Base-by-base conservation (phyloP, 2,797 vertebrate genomes). In the Lerista edwardsae region DNA sequence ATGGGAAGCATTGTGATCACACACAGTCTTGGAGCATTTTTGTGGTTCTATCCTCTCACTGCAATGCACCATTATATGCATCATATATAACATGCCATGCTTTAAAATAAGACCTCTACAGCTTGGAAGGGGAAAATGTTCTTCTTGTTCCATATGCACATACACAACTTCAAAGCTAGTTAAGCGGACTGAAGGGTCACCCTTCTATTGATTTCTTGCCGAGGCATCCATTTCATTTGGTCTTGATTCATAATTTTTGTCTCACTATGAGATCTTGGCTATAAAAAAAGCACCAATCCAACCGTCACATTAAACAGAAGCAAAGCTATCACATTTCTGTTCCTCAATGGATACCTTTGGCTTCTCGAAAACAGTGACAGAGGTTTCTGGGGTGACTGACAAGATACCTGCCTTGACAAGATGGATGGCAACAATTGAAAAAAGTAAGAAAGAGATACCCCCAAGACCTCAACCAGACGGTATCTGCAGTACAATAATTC, bases 101-200 rank as follows among this genome's bases (percentile, higher is more conserved):
- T 82, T 87, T 72, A 87, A 81, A 91, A 85, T 29, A 78, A 57
- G 44, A 47, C 2, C 2, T 78, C 57, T 71, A 86, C 79, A 44
- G 39, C 29, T 73, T 27, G 17, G 39, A 59, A 23, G 8, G 3
- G 27, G 77, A 75, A 36, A 78, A 76, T 25, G 4, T 7, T 55
- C 44, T 84, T 65, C 47, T 34, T 83, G 12, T 84, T 87, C 59
- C 72, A 7, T 79, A 82, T 80, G 65, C 76, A 41, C 6, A 68
- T 0, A 14, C 62, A 14, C 62, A 86, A 79, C 29, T 41, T 80
- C 59, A 79, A 87, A 34, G n/a, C 39, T 87, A 84, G 34, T 71
- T 89, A 82, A 8, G 47, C 79, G 71, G 82, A 51, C 14, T 77
- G 9, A 25, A 59, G 29, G 14, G 84, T 85, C 81, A 36, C 23